Base-by-base conservation (phyloP, 2,797 vertebrate species). In the Sebastes cheni region DNA sequence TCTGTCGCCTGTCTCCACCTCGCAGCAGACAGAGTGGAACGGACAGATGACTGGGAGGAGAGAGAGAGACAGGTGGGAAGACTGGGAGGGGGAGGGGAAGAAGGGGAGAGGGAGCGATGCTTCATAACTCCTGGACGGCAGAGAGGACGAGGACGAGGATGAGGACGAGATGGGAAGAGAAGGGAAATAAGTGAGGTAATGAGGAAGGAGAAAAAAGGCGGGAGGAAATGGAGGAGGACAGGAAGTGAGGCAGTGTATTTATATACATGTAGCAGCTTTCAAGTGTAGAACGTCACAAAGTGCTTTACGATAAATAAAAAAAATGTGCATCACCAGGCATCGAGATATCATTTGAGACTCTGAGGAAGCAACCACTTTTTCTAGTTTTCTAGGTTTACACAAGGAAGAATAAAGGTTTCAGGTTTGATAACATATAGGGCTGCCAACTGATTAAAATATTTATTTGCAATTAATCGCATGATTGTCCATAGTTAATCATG, bases 1-100 rank as follows among this genome's bases (percentile, higher is more conserved):
- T 76, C 66, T 84, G 78, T 79, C 77, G 66, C 79, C 86, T 34
- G 71, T 77, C 74, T 81, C 7, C 78, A 10, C 59, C 85, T 78
- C 25, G 10, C 36, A 52, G 78, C 50, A 84, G 85, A 84, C 54
- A 1, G 64, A 64, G 56, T 52, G 68, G 52, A 73, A 77, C 8
- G 11, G 72, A 76, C 56, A 34, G 79, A 76, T 32, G 77, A 80
- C 71, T 66, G 73, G 68, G 50, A 75, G 62, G 36, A 79, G 61
- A 36, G 23, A 66, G 69, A 58, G 36, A 39, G 13, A 42, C 7
- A 42, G 66, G 59, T 55, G 73, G 66, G 52, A 67, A 67, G 16
- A 59, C 25, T 9, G 50, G 32, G 55, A 80, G 67, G 30, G 42
- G n/a, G 30, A 22, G 23, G 11, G 54, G 46, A 30, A 13, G 54